Evolutionary conservation across 2,113 vertebrate genomes (phyloP), one percentile per base, ranked within the genome.

Genomic region (Alethe diademata): DNA sequence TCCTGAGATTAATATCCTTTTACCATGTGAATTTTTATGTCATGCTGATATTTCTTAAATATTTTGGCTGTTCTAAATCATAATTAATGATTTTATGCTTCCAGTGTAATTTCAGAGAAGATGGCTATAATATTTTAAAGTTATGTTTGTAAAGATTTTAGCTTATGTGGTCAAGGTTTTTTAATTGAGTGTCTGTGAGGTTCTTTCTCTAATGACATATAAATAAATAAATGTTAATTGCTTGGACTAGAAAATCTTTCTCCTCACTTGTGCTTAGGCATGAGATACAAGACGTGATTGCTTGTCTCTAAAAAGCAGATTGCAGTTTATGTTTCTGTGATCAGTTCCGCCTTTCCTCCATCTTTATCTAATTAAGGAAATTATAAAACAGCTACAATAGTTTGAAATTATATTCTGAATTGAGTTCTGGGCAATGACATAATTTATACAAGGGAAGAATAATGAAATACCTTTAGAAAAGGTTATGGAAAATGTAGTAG

Each of bases 141-240:
- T 40, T 67, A 6, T 58, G 6, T 48, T 57, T 33, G 29, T 71
- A 45, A 82, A 45, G 5, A 48, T 58, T 62, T 82, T 71, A 23
- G 2, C 4, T 70, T 74, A 48, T 0, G 1, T 48, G 40, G 75
- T 20, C 0, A 1, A 42, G 8, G 8, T n/a, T 74, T 88, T 66
- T 12, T 25, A 74, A 47, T 11, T 61, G 16, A 28, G 8, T 11
- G 11, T 31, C 5, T 78, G 6, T 51, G 25, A 43, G 19, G 5
- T 89, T 75, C 29, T 91, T 4, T 71, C 9, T 48, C 1, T 56
- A 61, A 56, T 81, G 38, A 20, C 7, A 7, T 43, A 43, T 12
- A 40, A 56, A 26, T 24, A 54, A 58, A 18, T 20, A 54, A 29
- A 48, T 38, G 5, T 31, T 75, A 19, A 29, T 71, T 86, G 5